phyloP scores from a whole-genome alignment of 2,113 vertebrate species.

The Cranoglanis bouderius region DNA sequence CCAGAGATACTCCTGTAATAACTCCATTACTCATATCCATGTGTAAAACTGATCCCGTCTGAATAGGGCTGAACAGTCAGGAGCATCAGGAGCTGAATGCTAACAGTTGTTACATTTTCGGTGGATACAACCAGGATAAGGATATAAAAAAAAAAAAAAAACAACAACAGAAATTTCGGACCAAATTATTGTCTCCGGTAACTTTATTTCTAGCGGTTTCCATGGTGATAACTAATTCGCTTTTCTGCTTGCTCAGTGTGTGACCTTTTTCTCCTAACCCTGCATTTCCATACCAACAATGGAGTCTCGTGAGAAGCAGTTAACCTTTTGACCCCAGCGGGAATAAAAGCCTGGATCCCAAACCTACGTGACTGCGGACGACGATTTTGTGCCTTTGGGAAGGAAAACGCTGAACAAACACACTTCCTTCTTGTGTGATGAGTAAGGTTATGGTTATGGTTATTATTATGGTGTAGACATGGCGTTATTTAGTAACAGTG shows the following conservation, averaged over 20 bases:
- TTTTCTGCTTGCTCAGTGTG: conserved; percentile 17
- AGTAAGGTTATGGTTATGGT: background rate
- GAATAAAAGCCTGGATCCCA: conserved; percentile 64
- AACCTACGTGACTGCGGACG: conserved; percentile 2
- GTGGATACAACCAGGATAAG: background rate
- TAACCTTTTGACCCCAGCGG: conserved; percentile 66
- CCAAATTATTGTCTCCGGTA: background rate
- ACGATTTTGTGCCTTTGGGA: background rate
- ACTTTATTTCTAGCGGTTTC: background rate
- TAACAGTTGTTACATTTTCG: background rate
- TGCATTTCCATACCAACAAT: conserved; percentile 72
- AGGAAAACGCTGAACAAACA: background rate
- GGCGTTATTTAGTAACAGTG: background rate
- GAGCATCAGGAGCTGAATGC: background rate
- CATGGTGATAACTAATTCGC: conserved; percentile 16
- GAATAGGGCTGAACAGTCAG: background rate
- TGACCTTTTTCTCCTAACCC: conserved; percentile 58
- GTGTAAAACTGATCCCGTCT: background rate
- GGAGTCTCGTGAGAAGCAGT: conserved; percentile 56
- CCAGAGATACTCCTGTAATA: background rate
- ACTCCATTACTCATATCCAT: background rate
- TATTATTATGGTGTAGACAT: background rate
- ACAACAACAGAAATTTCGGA: background rate
- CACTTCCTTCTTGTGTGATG: too few species aligned
- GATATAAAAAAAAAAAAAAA: background rate